Base-by-base conservation (phyloP, 1,140 invertebrate species). In the Rhysida immarginata region DNA sequence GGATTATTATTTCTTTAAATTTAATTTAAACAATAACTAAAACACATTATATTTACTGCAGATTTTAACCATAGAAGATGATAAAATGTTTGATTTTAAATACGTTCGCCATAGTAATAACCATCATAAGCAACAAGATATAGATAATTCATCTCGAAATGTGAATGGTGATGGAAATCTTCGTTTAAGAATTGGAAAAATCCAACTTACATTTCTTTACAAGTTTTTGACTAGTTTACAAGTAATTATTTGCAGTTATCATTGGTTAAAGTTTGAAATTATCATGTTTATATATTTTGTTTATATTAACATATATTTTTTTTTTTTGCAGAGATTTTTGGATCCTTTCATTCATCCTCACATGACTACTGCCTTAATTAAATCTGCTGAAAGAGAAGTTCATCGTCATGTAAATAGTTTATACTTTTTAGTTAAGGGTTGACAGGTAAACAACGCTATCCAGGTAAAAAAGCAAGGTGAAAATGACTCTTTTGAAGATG, bases 81-180 rank as follows among this genome's bases (percentile, higher is more conserved):
- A 87, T 62, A 83, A 83, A 68, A 78, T 85, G 0, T 74, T 85
- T 57, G 82, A 87, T 62, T 65, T 85, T 3, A 85, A 85, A 68
- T 85, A 84, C 63, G 81, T 85, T 0, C 74, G 81, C 43, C 76
- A 83, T 27, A 81, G 78, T 54, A 74, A 79, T 27, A 73, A 76
- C 27, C 64, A 79, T 25, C 75, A 78, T 62, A 67, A 65, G 2
- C 61, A 59, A 16, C 63, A 61, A 26, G 53, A 57, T 49, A 42
- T 59, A 16, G 60, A 63, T 16, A 62, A 41, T 54, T 53, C 42
- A 49, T 61, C 58, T 26, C 66, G 68, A 35, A 74, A 77, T 56
- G 71, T 78, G 18, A 76, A 78, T 62, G 77, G 78, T 1, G 79
- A 84, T 68, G 82, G 82, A 23, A 81, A 77, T 63, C 70, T 88